Evolutionary conservation across 2,888 invertebrate species (phyloP).

Genomic region (Lithophane semibrunnea): DNA sequence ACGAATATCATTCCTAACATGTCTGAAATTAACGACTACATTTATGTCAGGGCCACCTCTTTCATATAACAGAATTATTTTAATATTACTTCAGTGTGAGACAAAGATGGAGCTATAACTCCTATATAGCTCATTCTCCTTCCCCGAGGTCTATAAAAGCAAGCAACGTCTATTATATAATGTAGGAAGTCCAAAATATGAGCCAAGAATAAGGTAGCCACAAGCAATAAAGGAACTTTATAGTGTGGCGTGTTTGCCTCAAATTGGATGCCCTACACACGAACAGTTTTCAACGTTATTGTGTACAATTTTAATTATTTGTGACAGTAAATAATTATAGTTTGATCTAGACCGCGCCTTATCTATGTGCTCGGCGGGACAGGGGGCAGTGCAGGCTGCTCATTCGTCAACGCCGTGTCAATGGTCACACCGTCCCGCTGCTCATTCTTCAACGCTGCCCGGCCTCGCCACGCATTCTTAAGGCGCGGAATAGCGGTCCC

Average conservation of each 20-base stretch:
- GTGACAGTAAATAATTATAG: not conserved
- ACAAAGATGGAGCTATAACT: not conserved
- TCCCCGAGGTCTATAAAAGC: slow-evolving; percentile 14
- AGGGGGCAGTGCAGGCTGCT: no score
- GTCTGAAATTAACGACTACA: slow-evolving; percentile 18
- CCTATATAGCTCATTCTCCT: not conserved
- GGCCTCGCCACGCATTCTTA: no score
- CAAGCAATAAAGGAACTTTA: slow-evolving; percentile 43
- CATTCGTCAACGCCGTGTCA: no score
- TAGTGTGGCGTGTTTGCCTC: slow-evolving; percentile 33
- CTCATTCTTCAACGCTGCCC: no score
- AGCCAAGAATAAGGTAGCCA: slow-evolving; percentile 25
- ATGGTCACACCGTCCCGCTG: no score
- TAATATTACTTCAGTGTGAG: not conserved
- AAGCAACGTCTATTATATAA: not conserved
- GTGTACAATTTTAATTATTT: slow-evolving; percentile 6
- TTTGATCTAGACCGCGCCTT: no score
- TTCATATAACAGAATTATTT: not conserved
- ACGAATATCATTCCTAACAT: slow-evolving; percentile 7
- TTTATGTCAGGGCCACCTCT: slow-evolving; percentile 4
- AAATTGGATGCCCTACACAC: slow-evolving; percentile 31
- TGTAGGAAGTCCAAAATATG: slow-evolving; percentile 18
- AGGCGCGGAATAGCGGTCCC: no score
- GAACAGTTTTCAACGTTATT: slow-evolving; percentile 22
- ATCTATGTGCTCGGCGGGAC: no score